Base-by-base conservation (phyloP, 2,797 vertebrate genomes). In the Etheostoma perlongum region DNA sequence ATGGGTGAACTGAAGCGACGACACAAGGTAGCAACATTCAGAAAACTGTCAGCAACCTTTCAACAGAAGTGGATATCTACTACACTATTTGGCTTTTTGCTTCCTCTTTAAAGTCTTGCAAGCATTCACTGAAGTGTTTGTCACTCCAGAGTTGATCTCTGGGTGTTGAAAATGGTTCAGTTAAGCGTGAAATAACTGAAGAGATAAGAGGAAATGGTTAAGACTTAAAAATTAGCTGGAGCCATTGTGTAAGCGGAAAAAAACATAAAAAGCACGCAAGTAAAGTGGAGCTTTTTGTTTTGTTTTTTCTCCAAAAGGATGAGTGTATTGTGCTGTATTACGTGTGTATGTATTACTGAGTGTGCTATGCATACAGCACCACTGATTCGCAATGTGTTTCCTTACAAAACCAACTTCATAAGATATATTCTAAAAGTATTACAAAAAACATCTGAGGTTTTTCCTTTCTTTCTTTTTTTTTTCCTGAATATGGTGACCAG, bases 351-450 rank as follows among this genome's bases (percentile, higher is more conserved):
- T 88, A 85, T 92, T 90, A 92, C 89, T 83, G 88, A 93, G 89
- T 91, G 91, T 91, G 91, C 91, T 93, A 87, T 92, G 88, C 83
- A 85, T 87, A 92, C 89, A 92, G 91, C 91, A 94, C 92, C 88
- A 83, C 92, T 91, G 92, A 91, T 91, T 92, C 85, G 73, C 85
- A 93, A 93, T 92, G 91, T 90, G 90, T 93, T 93, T 93, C 91
- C 89, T 93, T 93, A 93, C 90, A 94, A 94, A 94, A 92, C 85
- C 90, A 92, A 93, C 91, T 94, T 93, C 90, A 92, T 92, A 92
- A 90, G 88, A 92, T 93, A 93, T 92, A 92, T 92, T 94, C 88
- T 92, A 94, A 94, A 93, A 94, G 92, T 93, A 93, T 93, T 94
- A 94, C 91, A 94, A 93, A 94, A 94, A 94, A 93, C 92, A 91